A percentile compares a stretch with the other conserved stretches of the same genome.
phyloP scores from a whole-genome alignment of 1,140 invertebrate species.

The Drosophila melanica region DNA sequence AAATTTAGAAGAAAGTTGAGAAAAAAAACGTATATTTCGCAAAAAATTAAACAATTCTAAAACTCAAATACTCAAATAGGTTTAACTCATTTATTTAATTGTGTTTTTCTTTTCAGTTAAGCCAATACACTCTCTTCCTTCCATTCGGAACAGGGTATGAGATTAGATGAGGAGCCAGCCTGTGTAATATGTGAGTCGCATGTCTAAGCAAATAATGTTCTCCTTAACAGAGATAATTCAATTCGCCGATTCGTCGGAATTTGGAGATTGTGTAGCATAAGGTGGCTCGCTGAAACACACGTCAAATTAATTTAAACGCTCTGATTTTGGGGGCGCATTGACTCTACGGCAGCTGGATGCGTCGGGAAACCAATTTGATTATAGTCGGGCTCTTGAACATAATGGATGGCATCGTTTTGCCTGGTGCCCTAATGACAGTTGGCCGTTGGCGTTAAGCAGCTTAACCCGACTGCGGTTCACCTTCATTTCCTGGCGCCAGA shows the following conservation, averaged over 20 bases:
- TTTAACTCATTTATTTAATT: no score
- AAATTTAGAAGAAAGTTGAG: no score
- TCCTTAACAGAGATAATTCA: slow-evolving; percentile 44
- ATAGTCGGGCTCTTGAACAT: slow-evolving; percentile 31
- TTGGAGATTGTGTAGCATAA: slow-evolving; percentile 37
- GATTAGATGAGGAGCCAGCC: neutral
- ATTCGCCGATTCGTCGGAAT: slow-evolving; percentile 56
- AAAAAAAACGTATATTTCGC: no score
- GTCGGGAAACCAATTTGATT: slow-evolving; percentile 30
- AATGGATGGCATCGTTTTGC: slow-evolving; percentile 54
- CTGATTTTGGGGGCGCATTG: slow-evolving; percentile 43
- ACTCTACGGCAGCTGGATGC: slow-evolving; percentile 11
- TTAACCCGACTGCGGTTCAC: slow-evolving; percentile 73
- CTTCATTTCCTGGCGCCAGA: slow-evolving; percentile 51
- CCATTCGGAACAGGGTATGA: neutral
- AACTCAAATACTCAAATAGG: no score
- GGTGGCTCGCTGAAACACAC: slow-evolving; percentile 29
- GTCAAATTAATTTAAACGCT: slow-evolving; percentile 72
- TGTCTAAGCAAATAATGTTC: slow-evolving; percentile 43
- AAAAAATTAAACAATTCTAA: no score
- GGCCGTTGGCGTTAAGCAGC: slow-evolving; percentile 46
- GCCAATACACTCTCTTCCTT: neutral
- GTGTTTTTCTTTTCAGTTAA: no score
- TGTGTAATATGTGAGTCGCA: slow-evolving; percentile 2
- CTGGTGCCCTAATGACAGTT: slow-evolving; percentile 34